Conservation (phyloP, 2,113 vertebrate genomes). For the Galbula dea region DNA sequence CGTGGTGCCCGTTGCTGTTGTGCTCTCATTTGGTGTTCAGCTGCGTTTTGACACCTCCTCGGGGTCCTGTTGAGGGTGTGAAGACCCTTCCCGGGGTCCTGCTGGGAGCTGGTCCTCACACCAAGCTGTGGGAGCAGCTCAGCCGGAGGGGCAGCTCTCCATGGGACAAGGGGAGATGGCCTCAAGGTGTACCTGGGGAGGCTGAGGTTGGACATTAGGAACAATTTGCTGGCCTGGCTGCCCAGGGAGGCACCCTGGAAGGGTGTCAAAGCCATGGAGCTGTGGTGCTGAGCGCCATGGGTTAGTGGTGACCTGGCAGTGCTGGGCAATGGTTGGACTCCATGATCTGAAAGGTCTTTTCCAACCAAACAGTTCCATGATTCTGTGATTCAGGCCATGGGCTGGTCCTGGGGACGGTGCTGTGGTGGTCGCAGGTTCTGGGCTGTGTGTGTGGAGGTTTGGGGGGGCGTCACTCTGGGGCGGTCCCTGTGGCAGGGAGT, state of each 20-base stretch:
- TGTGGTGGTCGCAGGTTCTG: rapidly evolving
- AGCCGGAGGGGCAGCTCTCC: neutral
- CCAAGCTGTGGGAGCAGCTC: neutral
- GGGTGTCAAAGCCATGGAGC: no score
- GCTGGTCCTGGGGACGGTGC: rapidly evolving
- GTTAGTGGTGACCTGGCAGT: neutral
- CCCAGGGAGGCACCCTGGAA: no score
- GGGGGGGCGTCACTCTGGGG: neutral
- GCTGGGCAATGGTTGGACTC: neutral
- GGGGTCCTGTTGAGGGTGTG: rapidly evolving
- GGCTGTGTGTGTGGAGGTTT: neutral
- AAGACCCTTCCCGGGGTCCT: neutral
- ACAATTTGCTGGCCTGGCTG: neutral
- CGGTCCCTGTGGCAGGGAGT: neutral
- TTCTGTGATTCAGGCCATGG: neutral
- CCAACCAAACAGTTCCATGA: neutral
- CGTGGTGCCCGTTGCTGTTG: rapidly evolving
- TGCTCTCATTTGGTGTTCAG: rapidly evolving
- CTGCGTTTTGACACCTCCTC: neutral
- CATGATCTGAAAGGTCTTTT: neutral
- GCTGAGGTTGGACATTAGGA: neutral
- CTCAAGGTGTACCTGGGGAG: neutral
- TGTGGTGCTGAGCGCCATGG: neutral
- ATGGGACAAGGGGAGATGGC: neutral
- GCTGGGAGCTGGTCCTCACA: rapidly evolving